Evolutionary conservation across 2,113 vertebrate species (phyloP), one percentile per base, ranked within the genome.

Genomic region (Pygoscelis antarcticus): DNA sequence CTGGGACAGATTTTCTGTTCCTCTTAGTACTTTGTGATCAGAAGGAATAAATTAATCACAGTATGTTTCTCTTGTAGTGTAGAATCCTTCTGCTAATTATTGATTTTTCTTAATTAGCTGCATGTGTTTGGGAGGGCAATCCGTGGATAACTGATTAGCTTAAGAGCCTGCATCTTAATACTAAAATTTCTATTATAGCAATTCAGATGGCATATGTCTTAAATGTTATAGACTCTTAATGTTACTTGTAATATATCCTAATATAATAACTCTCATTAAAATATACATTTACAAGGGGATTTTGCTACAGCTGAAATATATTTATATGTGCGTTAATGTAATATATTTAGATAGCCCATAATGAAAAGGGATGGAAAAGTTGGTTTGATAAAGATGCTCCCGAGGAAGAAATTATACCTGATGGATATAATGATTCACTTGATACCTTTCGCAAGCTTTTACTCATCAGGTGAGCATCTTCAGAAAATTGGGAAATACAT

Each of bases 361-460:
- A 95, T 90, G 98, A 98, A 68, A 98, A 98, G 38, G 93, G 57
- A 18, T 98, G 98, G 98, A 98, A 98, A 83, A 84, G 8, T 32
- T 98, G 98, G 98, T 98, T 98, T 94, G 98, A 98, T 85, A 98
- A 97, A 87, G 97, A 98, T 44, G 95, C 98, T 86, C 98, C 98
- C 2, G 98, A 98, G 90, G 98, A 98, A 91, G 98, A 98, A 93
- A 51, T 97, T 40, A 98, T 98, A 44, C 98, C 98, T 30, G 94
- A 98, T 77, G 98, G 98, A 81, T 98, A 98, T 61, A 98, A 82
- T 19, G 97, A 98, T 40, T 97, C 97, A 2, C 95, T 98, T 36
- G 98, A 98, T 46, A 98, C 97, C 9, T 98, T 97, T 70, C 96
- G 76, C 21, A 98, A 98, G 75, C 98, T 98, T 80, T 94, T 98